Evolutionary conservation across 2,113 vertebrate species (phyloP).

Genomic region (Pachypanchax playfairii): DNA sequence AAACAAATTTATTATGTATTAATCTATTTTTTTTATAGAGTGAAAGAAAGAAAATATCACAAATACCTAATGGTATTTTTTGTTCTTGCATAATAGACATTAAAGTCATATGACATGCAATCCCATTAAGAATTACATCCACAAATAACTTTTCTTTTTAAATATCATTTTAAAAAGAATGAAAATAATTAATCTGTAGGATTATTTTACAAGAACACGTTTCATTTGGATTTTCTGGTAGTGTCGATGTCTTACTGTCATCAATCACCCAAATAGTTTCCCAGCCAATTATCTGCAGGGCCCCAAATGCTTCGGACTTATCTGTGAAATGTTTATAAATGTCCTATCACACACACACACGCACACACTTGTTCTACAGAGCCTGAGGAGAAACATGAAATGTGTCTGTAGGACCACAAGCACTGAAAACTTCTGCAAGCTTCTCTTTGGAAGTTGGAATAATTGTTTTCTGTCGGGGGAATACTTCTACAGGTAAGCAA

Average conservation of each 20-base stretch:
- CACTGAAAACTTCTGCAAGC: constrained; percentile 47
- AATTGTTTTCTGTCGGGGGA: constrained; percentile 30
- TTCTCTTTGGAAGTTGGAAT: constrained; percentile 32
- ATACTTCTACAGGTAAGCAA: constrained; percentile 60
- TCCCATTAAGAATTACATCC: no score
- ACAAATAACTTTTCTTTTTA: neutral
- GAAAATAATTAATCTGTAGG: no score
- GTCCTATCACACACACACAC: constrained; percentile 51
- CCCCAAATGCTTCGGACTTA: constrained; percentile 68
- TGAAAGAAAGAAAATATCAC: no score
- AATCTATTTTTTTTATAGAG: no score
- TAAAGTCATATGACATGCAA: no score
- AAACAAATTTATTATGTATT: neutral
- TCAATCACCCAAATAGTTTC: constrained; percentile 67
- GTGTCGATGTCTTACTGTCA: constrained; percentile 19
- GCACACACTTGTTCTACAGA: constrained; percentile 56
- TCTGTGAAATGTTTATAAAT: constrained; percentile 78
- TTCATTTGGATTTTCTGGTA: neutral
- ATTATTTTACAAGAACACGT: neutral
- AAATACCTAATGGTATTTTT: no score
- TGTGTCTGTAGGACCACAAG: constrained; percentile 58
- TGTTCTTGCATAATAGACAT: no score
- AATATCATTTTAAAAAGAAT: neutral
- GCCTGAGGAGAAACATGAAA: constrained; percentile 55
- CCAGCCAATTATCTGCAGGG: constrained; percentile 76